A percentile compares a stretch with the other conserved stretches of the same genome.
Evolutionary conservation across 2,888 invertebrate genomes (phyloP).

Genomic region (Nomada ferruginata): DNA sequence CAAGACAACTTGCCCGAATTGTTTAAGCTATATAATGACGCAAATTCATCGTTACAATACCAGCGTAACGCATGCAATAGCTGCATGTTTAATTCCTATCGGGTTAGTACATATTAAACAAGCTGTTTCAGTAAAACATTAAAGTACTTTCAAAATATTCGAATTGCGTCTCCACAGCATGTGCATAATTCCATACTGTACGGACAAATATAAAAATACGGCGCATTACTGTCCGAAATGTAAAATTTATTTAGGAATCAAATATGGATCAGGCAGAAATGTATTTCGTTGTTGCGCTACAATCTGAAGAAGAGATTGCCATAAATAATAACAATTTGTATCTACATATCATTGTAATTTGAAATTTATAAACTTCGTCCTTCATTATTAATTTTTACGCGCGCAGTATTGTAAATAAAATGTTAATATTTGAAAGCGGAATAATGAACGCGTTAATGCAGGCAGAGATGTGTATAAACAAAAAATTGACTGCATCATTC

Average conservation of each 20-base stretch:
- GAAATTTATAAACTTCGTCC: neutral
- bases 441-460: neutral
- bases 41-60: conserved; percentile 42
- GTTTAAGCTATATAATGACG: conserved; percentile 55
- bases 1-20: conserved; percentile 63
- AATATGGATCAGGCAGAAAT: conserved; percentile 35
- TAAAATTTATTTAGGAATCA: conserved; percentile 59
- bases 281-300: conserved; percentile 5
- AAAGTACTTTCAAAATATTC: neutral
- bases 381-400: neutral
- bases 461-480: neutral
- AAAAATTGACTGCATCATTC: neutral
- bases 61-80: conserved; percentile 45
- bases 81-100: conserved; percentile 37
- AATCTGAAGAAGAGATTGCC: neutral
- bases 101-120: conserved; percentile 39
- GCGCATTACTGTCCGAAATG: conserved; percentile 62
- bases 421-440: neutral
- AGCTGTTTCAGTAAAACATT: neutral
- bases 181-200: conserved; percentile 55
- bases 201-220: conserved; percentile 45
- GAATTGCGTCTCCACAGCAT: conserved; percentile 41
- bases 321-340: neutral
- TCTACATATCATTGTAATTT: neutral
- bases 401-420: conserved; percentile 1